Conservation (phyloP, 2,113 vertebrate species). For the Electrona antarctica region DNA sequence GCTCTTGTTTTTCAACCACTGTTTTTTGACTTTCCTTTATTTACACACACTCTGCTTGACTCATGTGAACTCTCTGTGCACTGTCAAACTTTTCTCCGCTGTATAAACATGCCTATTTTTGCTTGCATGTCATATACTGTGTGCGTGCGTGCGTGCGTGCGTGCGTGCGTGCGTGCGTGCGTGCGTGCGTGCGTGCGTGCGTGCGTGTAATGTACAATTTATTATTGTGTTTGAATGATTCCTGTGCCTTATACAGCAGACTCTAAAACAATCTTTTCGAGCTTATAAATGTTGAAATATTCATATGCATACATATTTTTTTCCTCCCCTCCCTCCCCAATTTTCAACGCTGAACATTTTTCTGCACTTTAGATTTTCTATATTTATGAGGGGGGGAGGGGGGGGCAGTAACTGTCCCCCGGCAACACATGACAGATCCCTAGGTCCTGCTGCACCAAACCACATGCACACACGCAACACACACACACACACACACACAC, state of each 20-base stretch:
- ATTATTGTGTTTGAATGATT: neutral
- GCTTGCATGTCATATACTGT: no score
- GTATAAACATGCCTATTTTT: neutral
- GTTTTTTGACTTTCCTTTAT: no score
- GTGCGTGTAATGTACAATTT: neutral
- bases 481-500: slow-evolving; percentile 29
- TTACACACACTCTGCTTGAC: slow-evolving; percentile 23
- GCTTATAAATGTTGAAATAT: slow-evolving; percentile 78
- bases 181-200: no score
- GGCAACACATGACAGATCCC: slow-evolving; percentile 69
- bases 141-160: neutral
- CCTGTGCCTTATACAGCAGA: slow-evolving; percentile 7
- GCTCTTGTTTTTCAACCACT: neutral
- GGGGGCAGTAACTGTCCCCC: slow-evolving; percentile 60
- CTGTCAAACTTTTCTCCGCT: slow-evolving; percentile 57
- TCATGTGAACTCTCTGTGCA: slow-evolving; percentile 61
- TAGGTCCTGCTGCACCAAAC: slow-evolving; percentile 51
- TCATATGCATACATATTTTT: slow-evolving; percentile 72
- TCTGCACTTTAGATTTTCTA: slow-evolving; percentile 82
- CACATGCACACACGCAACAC: slow-evolving; percentile 19
- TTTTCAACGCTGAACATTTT: slow-evolving; percentile 76
- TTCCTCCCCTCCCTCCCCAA: slow-evolving; percentile 39
- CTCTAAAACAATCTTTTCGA: slow-evolving; percentile 46
- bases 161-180: no score
- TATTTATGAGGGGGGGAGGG: slow-evolving; percentile 76